Evolutionary conservation across 2,113 vertebrate genomes (phyloP).

Genomic region (Poeciliopsis turrubarensis): DNA sequence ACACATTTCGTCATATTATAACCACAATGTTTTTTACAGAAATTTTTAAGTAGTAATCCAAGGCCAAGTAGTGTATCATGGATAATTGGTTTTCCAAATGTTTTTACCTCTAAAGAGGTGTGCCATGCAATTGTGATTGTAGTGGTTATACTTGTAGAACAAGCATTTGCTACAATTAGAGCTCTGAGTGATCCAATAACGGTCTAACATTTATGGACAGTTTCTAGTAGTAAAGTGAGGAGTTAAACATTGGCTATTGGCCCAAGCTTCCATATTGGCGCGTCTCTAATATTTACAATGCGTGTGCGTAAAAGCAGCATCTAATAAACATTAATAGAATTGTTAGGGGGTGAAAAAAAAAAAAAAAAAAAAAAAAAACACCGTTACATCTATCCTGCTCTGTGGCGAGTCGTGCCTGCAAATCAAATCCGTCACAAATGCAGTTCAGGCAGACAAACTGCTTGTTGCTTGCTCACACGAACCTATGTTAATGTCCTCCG

Average conservation of each 20-base stretch:
- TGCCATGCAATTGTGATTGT: not conserved
- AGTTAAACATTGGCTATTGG: too few species aligned
- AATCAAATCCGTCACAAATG: not conserved
- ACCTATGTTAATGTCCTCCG: not conserved
- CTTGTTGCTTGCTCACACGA: constrained; percentile 8
- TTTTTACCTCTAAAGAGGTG: not conserved
- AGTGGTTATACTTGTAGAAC: too few species aligned
- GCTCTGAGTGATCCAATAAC: too few species aligned
- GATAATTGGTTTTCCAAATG: too few species aligned
- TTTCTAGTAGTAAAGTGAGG: too few species aligned
- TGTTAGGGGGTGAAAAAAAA: not conserved
- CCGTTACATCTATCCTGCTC: too few species aligned
- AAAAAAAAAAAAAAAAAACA: not conserved
- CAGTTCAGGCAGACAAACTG: constrained; percentile 5
- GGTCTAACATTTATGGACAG: too few species aligned
- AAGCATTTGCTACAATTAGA: too few species aligned
- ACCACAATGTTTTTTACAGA: not conserved
- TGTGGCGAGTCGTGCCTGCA: not conserved
- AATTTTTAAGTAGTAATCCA: not conserved
- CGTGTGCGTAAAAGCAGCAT: too few species aligned
- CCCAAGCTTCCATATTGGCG: too few species aligned
- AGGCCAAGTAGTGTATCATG: not conserved
- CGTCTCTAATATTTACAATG: too few species aligned
- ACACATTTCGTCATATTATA: not conserved
- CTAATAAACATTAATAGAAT: not conserved